Conservation (phyloP, 2,888 invertebrate species). For the Keiferia lycopersicella region DNA sequence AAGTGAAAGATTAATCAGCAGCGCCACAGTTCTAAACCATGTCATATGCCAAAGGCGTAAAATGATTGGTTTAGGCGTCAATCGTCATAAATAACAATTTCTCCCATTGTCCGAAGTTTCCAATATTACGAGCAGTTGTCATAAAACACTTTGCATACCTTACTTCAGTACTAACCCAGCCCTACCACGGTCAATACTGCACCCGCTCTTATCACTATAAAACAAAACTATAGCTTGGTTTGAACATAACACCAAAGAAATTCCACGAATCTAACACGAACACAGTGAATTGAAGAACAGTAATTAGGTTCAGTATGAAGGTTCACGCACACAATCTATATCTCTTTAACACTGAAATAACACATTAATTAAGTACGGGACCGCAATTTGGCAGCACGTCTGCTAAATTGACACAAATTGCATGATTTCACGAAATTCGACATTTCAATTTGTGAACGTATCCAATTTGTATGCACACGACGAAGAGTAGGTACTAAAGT, state of each 20-base stretch:
- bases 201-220: slow-evolving; percentile 73
- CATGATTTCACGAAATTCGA: slow-evolving; percentile 63
- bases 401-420: slow-evolving; percentile 67
- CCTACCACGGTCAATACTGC: slow-evolving; percentile 75
- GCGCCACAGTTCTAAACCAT: neutral
- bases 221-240: slow-evolving; percentile 66
- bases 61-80: neutral
- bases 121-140: slow-evolving; percentile 57
- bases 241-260: slow-evolving; percentile 69
- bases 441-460: slow-evolving; percentile 42
- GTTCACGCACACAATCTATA: slow-evolving; percentile 55
- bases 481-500: slow-evolving; percentile 31
- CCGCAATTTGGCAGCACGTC: slow-evolving; percentile 56
- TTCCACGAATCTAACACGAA: slow-evolving; percentile 75
- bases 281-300: slow-evolving; percentile 40
- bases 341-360: slow-evolving; percentile 53
- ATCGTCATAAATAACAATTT: neutral
- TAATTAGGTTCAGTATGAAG: slow-evolving; percentile 40
- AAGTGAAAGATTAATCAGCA: neutral
- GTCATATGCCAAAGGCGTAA: neutral
- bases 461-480: slow-evolving; percentile 41
- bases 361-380: slow-evolving; percentile 53
- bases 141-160: slow-evolving; percentile 64
- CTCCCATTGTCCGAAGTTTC: neutral
- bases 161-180: slow-evolving; percentile 68